Conservation (phyloP, 30 jellyfish, hydroid and myxozoan species). For the Hydractinia echinata region DNA sequence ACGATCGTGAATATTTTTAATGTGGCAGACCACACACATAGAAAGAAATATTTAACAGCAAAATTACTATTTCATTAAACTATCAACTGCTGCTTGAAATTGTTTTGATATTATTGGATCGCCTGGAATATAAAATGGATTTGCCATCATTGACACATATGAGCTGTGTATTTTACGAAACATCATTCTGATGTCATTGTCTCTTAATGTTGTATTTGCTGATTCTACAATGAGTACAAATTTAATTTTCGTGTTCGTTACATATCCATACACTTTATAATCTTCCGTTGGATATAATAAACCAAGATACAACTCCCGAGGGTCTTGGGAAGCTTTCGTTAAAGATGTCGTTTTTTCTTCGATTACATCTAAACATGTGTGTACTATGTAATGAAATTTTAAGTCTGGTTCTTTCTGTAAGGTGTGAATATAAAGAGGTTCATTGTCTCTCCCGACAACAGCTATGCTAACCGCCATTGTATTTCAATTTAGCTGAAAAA, state of each 20-base stretch:
- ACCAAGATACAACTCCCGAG: slow-evolving; percentile 89
- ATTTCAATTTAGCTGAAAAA: background rate
- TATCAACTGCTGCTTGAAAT: slow-evolving; percentile 38
- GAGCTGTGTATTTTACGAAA: slow-evolving; percentile 79
- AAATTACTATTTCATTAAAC: slow-evolving; percentile 10
- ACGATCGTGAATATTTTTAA: background rate
- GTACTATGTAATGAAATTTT: slow-evolving; percentile 90
- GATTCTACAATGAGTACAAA: slow-evolving; percentile 89
- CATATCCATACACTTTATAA: slow-evolving; percentile 96
- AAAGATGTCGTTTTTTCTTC: slow-evolving; percentile 86
- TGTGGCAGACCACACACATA: background rate
- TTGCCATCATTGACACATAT: slow-evolving; percentile 75
- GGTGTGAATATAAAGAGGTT: slow-evolving; percentile 77
- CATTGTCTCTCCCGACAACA: slow-evolving; percentile 53
- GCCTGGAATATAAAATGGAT: slow-evolving; percentile 91
- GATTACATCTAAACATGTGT: slow-evolving; percentile 93
- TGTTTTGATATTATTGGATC: slow-evolving; percentile 74
- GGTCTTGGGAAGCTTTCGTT: slow-evolving; percentile 70
- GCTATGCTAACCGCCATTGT: slow-evolving; percentile 37
- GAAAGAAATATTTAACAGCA: background rate
- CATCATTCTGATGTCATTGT: slow-evolving; percentile 94
- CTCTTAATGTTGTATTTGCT: slow-evolving; percentile 73
- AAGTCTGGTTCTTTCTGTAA: slow-evolving; percentile 73
- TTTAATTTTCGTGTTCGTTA: slow-evolving; percentile 84
- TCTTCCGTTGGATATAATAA: slow-evolving; percentile 95